Evolutionary conservation across 1,140 invertebrate genomes (phyloP).

Genomic region (Acromyrmex heyeri): DNA sequence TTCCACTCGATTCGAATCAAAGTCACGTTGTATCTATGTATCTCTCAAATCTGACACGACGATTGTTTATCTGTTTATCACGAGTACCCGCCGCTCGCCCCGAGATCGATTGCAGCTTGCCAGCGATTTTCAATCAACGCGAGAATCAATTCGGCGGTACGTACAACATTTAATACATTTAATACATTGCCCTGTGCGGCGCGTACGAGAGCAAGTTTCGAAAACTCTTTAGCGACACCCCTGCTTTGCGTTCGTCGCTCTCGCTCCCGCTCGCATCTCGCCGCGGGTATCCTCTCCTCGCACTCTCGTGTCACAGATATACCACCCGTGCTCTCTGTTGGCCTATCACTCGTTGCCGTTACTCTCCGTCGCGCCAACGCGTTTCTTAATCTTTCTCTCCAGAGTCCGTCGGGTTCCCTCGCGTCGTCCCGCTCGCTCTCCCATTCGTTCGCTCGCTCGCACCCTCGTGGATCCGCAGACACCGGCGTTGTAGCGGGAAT

Average conservation of each 20-base stretch:
- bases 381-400: constrained; percentile 77
- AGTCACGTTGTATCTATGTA: neutral
- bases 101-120: neutral
- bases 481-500: constrained; percentile 21
- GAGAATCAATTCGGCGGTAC: neutral
- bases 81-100: too few relatives aligned
- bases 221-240: constrained; percentile 77
- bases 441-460: constrained; percentile 5
- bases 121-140: constrained; percentile 9
- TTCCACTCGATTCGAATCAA: neutral
- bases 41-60: neutral
- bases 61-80: neutral
- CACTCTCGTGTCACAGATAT: constrained; percentile 64
- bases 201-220: constrained; percentile 47
- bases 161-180: too few relatives aligned
- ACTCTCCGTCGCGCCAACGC: constrained; percentile 60
- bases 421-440: constrained; percentile 47
- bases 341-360: constrained; percentile 29
- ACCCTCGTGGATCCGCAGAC: constrained; percentile 40
- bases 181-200: neutral
- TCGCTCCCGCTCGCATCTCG: constrained; percentile 26
- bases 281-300: constrained; percentile 47
- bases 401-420: constrained; percentile 47
- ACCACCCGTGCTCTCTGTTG: constrained; percentile 11
- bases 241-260: constrained; percentile 47